Percentiles rank a stretch among this genome's conserved stretches.
These are phyloP conservation scores for Drosophila persimilis DNA, from an alignment of 1,140 invertebrate species.

Conservation along the genomic window DNA sequence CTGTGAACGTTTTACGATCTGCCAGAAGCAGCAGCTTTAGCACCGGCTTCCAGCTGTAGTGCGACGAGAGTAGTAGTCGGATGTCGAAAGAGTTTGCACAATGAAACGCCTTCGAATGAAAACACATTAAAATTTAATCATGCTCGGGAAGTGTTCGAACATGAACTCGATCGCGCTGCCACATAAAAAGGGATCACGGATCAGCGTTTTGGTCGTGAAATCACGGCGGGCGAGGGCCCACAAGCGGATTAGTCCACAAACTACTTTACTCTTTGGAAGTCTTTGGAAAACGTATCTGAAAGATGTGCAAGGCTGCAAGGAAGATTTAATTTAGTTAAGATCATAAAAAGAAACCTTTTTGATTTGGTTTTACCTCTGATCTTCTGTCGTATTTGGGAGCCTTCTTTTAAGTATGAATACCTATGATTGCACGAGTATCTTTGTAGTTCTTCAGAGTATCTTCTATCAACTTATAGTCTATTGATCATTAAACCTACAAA, in stretches of 20 bases:
- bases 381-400: too few species aligned
- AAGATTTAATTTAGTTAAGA: too few species aligned
- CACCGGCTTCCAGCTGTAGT: constrained; percentile 14
- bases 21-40: constrained; percentile 56
- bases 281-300: neutral
- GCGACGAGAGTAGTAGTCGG: constrained; percentile 4
- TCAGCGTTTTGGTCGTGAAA: constrained; percentile 39
- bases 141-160: constrained; percentile 24
- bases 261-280: constrained; percentile 4
- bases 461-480: too few species aligned
- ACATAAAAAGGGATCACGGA: constrained; percentile 54
- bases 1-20: constrained; percentile 66
- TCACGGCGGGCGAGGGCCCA: constrained; percentile 19
- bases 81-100: constrained; percentile 46
- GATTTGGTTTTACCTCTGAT: too few species aligned
- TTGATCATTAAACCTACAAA: too few species aligned
- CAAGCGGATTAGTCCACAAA: constrained; percentile 47
- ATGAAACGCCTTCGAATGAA: constrained; percentile 67
- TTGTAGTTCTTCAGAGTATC: too few species aligned
- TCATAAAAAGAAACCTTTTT: too few species aligned
- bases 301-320: neutral
- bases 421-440: too few species aligned
- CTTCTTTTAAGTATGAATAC: too few species aligned
- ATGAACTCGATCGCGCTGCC: constrained; percentile 30
- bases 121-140: constrained; percentile 62